Evolutionary conservation across 2,888 invertebrate species (phyloP).

Genomic region (Trissolcus japonicus): DNA sequence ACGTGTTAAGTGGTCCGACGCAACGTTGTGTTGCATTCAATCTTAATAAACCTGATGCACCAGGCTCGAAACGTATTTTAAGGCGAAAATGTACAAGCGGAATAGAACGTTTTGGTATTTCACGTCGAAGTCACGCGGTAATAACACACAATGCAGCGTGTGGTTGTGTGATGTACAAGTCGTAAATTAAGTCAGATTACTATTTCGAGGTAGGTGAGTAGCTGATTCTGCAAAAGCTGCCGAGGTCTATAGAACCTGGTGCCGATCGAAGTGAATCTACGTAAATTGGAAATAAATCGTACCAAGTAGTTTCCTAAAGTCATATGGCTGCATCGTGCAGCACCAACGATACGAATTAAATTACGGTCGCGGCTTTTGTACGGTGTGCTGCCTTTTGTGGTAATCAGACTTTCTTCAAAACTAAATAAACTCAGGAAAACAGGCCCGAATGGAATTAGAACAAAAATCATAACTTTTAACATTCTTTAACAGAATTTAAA

Average conservation of each 20-base stretch:
- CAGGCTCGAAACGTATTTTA: no score
- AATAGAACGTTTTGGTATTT: constrained; percentile 11
- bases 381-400: constrained; percentile 4
- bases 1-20: no score
- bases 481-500: no score
- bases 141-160: constrained; percentile 30
- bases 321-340: constrained; percentile 26
- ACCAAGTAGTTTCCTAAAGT: constrained; percentile 56
- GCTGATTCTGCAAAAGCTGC: constrained; percentile 60
- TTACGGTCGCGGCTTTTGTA: constrained; percentile 44
- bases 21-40: no score
- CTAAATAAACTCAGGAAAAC: no score
- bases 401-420: no score
- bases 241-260: constrained; percentile 49
- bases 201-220: constrained; percentile 48
- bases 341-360: constrained; percentile 56
- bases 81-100: no score
- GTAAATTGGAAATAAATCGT: constrained; percentile 61
- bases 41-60: no score
- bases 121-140: constrained; percentile 22
- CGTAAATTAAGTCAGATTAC: constrained; percentile 61
- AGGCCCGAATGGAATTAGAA: no score
- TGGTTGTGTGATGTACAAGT: constrained; percentile 38
- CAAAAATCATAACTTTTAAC: no score
- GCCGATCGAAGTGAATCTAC: constrained; percentile 60